These are phyloP conservation scores for Rhynchomys soricoides DNA, from an alignment of 2,113 vertebrate species.

Conservation along the genomic window DNA sequence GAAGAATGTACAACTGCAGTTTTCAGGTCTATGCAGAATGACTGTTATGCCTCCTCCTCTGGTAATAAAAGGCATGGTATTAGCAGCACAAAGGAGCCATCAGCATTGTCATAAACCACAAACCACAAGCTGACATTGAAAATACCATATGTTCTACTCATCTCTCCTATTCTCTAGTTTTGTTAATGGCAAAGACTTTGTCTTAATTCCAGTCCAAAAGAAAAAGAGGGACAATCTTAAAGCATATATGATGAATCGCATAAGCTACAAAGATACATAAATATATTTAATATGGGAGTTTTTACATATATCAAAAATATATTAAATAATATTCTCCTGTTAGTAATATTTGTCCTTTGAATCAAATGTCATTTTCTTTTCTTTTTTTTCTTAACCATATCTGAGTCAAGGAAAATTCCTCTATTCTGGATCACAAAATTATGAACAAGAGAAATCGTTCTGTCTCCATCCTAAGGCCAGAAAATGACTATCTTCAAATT, in stretches of 20 bases:
- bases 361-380: not conserved
- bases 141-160: not conserved
- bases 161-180: not conserved
- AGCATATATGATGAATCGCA: not conserved
- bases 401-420: not conserved
- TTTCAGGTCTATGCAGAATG: not conserved
- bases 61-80: not conserved
- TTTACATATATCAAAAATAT: not conserved
- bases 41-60: not conserved
- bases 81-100: not conserved
- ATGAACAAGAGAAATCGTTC: not conserved
- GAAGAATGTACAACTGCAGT: not conserved
- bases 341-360: not conserved
- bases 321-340: not conserved
- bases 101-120: not conserved
- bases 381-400: not conserved
- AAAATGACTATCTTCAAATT: not conserved
- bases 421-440: not conserved
- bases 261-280: not conserved
- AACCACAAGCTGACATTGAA: not conserved
- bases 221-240: not conserved
- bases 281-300: not conserved
- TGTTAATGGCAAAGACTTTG: not conserved
- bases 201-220: not conserved
- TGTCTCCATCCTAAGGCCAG: not conserved